Conservation (phyloP, 2,888 invertebrate species). For the Notocelia uddmanniana region DNA sequence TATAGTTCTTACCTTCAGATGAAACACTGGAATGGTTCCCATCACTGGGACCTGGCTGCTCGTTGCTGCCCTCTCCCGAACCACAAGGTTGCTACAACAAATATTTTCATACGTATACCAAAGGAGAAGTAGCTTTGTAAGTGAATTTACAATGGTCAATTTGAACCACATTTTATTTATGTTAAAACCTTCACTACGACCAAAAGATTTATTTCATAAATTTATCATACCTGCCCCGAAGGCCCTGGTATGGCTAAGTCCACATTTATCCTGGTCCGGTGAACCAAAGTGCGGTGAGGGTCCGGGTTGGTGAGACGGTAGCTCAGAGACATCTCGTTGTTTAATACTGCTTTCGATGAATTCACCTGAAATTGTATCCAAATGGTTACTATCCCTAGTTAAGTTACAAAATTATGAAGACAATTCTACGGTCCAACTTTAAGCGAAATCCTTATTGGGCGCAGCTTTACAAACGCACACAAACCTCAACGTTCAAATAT, state of each 20-base stretch:
- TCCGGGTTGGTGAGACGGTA: constrained; percentile 86
- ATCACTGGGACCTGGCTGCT: constrained; percentile 79
- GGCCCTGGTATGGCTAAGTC: constrained; percentile 80
- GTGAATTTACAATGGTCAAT: no score
- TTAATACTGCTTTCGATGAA: constrained; percentile 93
- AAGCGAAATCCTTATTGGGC: background rate
- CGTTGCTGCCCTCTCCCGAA: constrained; percentile 63
- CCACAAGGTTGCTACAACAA: constrained; percentile 61
- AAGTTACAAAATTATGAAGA: background rate
- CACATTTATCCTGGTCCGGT: constrained; percentile 72
- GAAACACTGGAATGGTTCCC: constrained; percentile 97
- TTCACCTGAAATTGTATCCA: constrained; percentile 84
- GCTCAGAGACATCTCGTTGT: constrained; percentile 89
- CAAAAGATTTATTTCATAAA: background rate
- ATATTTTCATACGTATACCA: background rate
- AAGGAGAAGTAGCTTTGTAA: no score
- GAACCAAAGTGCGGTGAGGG: constrained; percentile 69
- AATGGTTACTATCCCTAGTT: background rate
- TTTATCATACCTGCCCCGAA: constrained; percentile 66
- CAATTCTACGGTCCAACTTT: background rate
- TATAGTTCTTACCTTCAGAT: constrained; percentile 89
- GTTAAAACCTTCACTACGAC: background rate
- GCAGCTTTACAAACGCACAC: no score
- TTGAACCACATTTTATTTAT: background rate
- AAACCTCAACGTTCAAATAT: no score